These are phyloP conservation scores for Poeciliopsis turneri DNA, from an alignment of 2,797 vertebrate genomes.

Conservation along the genomic window DNA sequence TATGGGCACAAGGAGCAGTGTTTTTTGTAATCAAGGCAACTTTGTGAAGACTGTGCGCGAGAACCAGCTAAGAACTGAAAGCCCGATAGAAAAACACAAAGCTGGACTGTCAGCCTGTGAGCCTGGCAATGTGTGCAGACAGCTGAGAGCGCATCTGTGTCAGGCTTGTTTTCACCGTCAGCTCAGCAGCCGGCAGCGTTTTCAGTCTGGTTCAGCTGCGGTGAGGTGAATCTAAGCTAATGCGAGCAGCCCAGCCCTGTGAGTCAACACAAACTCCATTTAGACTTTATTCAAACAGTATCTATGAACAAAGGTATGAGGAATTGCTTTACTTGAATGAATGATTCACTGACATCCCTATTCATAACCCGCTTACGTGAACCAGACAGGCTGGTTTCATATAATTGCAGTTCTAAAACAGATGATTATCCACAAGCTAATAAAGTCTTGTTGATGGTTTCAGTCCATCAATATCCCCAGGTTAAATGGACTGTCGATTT, in stretches of 20 bases:
- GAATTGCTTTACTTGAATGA: slow-evolving; percentile 17
- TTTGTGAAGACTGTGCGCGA: slow-evolving; percentile 29
- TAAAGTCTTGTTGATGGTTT: neutral
- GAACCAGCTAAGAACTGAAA: slow-evolving; percentile 24
- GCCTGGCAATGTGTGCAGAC: slow-evolving; percentile 25
- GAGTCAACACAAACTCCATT: slow-evolving; percentile 56
- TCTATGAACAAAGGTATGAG: slow-evolving; percentile 37
- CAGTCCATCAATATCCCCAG: neutral
- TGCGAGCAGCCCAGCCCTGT: slow-evolving; percentile 40
- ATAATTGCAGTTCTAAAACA: neutral
- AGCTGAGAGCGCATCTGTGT: slow-evolving; percentile 41
- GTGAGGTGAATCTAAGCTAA: slow-evolving; percentile 50
- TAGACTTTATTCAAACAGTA: slow-evolving; percentile 42
- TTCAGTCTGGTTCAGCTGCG: slow-evolving; percentile 46
- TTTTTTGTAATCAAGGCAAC: slow-evolving; percentile 39
- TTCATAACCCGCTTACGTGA: slow-evolving; percentile 29
- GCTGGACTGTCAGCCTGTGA: slow-evolving; percentile 31
- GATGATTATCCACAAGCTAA: slow-evolving; percentile 2
- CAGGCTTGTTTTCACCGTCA: slow-evolving; percentile 53
- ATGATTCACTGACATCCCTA: slow-evolving; percentile 47
- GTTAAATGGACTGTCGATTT: neutral
- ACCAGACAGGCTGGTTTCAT: slow-evolving; percentile 50
- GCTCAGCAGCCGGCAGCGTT: slow-evolving; percentile 51
- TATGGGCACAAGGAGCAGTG: slow-evolving; percentile 45
- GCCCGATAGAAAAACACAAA: slow-evolving; percentile 11